Conservation (phyloP, 53 echinoderm and acorn worm species). For the Actinopyga echinites region DNA sequence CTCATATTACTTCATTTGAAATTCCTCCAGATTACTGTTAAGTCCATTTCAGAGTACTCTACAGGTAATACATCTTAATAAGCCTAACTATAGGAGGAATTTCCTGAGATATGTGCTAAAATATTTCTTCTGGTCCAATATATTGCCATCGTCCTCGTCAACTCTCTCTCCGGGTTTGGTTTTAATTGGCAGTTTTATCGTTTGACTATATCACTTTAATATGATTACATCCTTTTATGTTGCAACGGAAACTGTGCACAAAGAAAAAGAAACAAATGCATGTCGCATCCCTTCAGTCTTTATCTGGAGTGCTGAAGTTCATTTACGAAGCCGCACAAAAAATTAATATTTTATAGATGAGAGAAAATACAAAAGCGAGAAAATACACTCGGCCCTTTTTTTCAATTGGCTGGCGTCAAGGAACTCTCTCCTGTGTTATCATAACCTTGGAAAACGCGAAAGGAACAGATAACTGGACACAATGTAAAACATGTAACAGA, state of each 20-base stretch:
- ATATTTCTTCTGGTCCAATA: no score
- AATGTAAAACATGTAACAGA: constrained; percentile 36
- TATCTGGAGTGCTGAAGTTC: constrained; percentile 14
- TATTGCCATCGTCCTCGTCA: no score
- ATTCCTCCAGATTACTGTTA: no score
- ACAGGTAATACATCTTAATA: no score
- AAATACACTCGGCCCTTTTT: constrained; percentile 4
- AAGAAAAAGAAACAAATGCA: constrained; percentile 27
- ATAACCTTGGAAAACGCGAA: constrained; percentile 42
- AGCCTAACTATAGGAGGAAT: no score
- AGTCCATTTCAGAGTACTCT: no score
- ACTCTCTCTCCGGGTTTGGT: background rate
- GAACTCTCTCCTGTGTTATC: constrained; percentile 24
- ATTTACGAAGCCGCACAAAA: constrained; percentile 15
- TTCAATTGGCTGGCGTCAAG: constrained; percentile 40
- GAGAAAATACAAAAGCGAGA: constrained; percentile 25
- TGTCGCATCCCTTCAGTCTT: constrained; percentile 14
- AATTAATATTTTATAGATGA: background rate
- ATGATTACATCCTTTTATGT: background rate
- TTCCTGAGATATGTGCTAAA: no score
- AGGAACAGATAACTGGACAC: constrained; percentile 9
- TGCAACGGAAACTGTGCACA: background rate
- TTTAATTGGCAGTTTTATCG: background rate
- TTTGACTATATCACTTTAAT: constrained; percentile 22
- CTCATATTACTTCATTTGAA: no score